A percentile compares a stretch with the other conserved stretches of the same genome.
Evolutionary conservation across 2,888 invertebrate genomes (phyloP).

Genomic region (Mimumesa dahlbomi): DNA sequence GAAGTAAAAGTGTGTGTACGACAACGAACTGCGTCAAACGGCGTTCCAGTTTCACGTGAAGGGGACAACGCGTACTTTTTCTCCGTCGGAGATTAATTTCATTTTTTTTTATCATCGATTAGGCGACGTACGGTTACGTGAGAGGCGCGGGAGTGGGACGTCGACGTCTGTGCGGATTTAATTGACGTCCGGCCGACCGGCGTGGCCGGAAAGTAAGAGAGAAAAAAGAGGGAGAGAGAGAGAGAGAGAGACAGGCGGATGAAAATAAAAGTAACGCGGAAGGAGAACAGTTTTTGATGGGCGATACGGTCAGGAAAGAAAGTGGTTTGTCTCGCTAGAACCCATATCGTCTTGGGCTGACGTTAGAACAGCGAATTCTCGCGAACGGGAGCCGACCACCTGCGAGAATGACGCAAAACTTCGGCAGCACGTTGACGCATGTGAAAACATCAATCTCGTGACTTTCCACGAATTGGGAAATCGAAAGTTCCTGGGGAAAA

Average conservation of each 20-base stretch:
- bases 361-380: conserved; percentile 21
- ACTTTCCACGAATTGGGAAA: no score
- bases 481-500: no score
- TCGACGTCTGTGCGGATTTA: conserved; percentile 15
- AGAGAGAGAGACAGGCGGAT: conserved; percentile 37
- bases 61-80: no score
- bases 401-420: conserved; percentile 5
- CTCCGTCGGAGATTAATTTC: background rate
- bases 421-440: conserved; percentile 8
- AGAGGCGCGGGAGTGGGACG: conserved; percentile 24
- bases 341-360: background rate
- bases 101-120: conserved; percentile 14
- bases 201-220: conserved; percentile 13
- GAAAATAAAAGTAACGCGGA: conserved; percentile 41
- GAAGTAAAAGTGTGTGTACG: no score
- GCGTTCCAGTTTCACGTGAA: no score
- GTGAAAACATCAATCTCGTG: background rate
- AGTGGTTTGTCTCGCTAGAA: no score
- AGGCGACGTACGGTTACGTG: conserved; percentile 10
- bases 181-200: conserved; percentile 17
- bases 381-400: conserved; percentile 16
- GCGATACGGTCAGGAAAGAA: conserved; percentile 46
- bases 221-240: conserved; percentile 35
- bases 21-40: no score
- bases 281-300: conserved; percentile 43